Percentiles rank a stretch among this genome's conserved stretches.
Evolutionary conservation across 2,797 vertebrate genomes (phyloP).

Genomic region (Mastacembelus armatus): DNA sequence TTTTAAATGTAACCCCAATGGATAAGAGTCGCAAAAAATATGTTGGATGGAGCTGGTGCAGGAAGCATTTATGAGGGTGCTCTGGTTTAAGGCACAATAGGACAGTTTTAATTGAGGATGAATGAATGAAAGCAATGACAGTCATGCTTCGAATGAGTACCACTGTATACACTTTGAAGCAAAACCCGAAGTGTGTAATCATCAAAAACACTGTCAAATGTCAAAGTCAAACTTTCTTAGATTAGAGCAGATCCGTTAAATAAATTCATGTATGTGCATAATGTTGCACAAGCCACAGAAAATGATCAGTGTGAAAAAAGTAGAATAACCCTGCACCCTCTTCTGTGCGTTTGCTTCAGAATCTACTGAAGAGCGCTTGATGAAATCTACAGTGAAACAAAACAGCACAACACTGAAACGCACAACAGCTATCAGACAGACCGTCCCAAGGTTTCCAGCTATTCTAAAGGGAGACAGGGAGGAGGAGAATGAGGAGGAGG

Average conservation of each 20-base stretch:
- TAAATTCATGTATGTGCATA: not conserved
- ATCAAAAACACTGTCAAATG: slow-evolving; percentile 24
- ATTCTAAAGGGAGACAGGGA: slow-evolving; percentile 33
- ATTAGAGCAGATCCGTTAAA: slow-evolving; percentile 30
- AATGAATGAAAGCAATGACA: no score
- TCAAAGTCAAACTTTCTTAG: slow-evolving; percentile 32
- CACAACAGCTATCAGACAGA: slow-evolving; percentile 40
- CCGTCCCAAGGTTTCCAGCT: slow-evolving; percentile 59
- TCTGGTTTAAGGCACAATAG: slow-evolving; percentile 1
- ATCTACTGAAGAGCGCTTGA: slow-evolving; percentile 53
- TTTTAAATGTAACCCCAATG: slow-evolving; percentile 7
- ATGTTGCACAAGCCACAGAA: slow-evolving; percentile 2
- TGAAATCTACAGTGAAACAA: slow-evolving; percentile 54
- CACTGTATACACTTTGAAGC: slow-evolving; percentile 28
- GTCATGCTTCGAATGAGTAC: slow-evolving; percentile 17
- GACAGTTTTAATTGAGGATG: slow-evolving; percentile 44
- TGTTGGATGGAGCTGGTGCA: slow-evolving; percentile 12
- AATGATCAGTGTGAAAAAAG: not conserved
- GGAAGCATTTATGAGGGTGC: not conserved
- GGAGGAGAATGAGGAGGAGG: slow-evolving; percentile 19
- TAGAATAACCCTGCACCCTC: slow-evolving; percentile 31
- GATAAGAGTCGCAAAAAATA: slow-evolving; percentile 13
- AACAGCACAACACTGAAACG: slow-evolving; percentile 38
- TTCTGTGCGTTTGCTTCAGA: slow-evolving; percentile 52
- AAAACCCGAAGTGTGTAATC: slow-evolving; percentile 13